Base-by-base conservation (phyloP, 1,140 invertebrate genomes). In the Oncopodura yosiiana region DNA sequence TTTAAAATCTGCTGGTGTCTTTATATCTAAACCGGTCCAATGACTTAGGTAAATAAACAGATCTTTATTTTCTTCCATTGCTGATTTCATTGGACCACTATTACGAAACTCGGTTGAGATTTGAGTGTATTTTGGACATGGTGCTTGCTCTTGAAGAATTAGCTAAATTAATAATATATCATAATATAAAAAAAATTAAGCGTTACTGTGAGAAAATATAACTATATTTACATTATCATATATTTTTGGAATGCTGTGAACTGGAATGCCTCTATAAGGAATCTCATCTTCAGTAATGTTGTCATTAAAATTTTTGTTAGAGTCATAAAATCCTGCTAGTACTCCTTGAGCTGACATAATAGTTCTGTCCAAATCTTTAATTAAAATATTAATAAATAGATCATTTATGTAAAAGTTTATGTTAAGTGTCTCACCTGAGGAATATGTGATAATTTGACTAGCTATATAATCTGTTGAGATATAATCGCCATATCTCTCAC, bases 331-430 rank as follows among this genome's bases (percentile, higher is more conserved):
- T 3, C 87, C 87, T 53, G 89, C 89, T 52, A 94, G 73, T 72
- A 91, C 84, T 2, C 79, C 74, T 68, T 85, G 76, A 0, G 87
- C 90, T 61, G 87, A 93, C 84, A 92, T 93, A 5, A 95, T 69
- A 14, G 90, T 92, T 16, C 91, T 76, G 72, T 94, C 87, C 5
- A 82, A 79, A 71, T 92, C 86, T 2, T 89, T 92, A 48, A 87
- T 89, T 41, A 74, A 73, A 0, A 90, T n/a, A n/a, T n/a, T n/a
- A n/a, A n/a, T n/a, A n/a, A n/a, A n/a, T n/a, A n/a, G n/a, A n/a
- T n/a, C n/a, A n/a, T n/a, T n/a, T n/a, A n/a, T n/a, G n/a, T n/a
- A n/a, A n/a, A n/a, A n/a, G n/a, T n/a, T n/a, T n/a, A n/a, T n/a
- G n/a, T n/a, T n/a, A n/a, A n/a, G n/a, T n/a, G n/a, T n/a, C n/a